A percentile compares a stretch with the other conserved stretches of the same genome.
phyloP scores from a whole-genome alignment of 2,888 invertebrate genomes.

The Heliconius erato region DNA sequence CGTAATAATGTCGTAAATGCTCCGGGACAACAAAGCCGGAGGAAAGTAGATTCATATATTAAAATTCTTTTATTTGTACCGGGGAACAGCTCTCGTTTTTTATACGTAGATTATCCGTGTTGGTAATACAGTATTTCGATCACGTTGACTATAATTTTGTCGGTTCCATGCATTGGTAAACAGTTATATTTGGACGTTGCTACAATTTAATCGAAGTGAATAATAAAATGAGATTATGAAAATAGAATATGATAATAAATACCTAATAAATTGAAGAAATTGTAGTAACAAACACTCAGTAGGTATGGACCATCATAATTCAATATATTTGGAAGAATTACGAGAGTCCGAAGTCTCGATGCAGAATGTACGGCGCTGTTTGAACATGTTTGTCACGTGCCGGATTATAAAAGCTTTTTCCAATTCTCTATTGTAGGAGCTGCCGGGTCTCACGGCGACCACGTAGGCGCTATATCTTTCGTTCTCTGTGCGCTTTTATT shows the following conservation, averaged over 20 bases:
- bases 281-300: background rate
- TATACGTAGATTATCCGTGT: constrained; percentile 59
- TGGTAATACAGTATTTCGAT: constrained; percentile 58
- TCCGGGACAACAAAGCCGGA: constrained; percentile 65
- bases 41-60: constrained; percentile 70
- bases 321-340: constrained; percentile 67
- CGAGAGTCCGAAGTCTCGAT: constrained; percentile 50
- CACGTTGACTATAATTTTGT: constrained; percentile 55
- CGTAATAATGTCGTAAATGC: constrained; percentile 77
- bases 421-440: constrained; percentile 84
- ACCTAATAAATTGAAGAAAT: background rate
- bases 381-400: constrained; percentile 83
- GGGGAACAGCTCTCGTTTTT: constrained; percentile 62
- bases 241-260: background rate
- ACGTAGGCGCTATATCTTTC: constrained; percentile 85
- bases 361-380: constrained; percentile 58
- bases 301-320: constrained; percentile 43
- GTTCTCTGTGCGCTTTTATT: constrained; percentile 84
- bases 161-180: constrained; percentile 54
- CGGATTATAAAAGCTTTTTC: constrained; percentile 86
- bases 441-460: constrained; percentile 78
- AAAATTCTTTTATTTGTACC: constrained; percentile 70
- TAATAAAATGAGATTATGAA: constrained; percentile 40
- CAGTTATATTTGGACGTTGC: constrained; percentile 50
- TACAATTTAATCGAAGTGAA: constrained; percentile 47